Conservation (phyloP, 2,113 vertebrate genomes). For the Chaetura pelagica region DNA sequence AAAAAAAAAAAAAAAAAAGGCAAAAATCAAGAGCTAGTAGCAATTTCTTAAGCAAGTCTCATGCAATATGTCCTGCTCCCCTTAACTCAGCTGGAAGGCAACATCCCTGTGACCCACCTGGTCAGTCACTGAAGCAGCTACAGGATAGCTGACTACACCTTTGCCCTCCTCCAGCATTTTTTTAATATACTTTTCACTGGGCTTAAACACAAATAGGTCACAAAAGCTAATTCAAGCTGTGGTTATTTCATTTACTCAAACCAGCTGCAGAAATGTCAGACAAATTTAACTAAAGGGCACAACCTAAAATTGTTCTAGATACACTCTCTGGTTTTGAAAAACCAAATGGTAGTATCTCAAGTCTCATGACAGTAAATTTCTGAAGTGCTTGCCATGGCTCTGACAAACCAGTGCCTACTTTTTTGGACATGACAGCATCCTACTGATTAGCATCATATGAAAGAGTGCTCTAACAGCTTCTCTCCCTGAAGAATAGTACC, state of each 20-base stretch:
- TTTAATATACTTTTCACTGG: neutral
- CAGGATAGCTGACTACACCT: neutral
- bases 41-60: neutral
- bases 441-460: neutral
- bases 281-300: neutral
- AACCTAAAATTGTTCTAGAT: neutral
- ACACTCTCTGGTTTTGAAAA: neutral
- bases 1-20: neutral
- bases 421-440: neutral
- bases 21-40: neutral
- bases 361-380: neutral
- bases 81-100: neutral
- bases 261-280: neutral
- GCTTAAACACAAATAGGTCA: neutral
- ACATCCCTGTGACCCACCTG: neutral
- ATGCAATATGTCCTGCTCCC: neutral
- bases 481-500: neutral
- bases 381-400: neutral
- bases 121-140: neutral
- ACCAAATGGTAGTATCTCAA: neutral
- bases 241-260: neutral
- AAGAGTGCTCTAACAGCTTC: neutral
- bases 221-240: neutral
- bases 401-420: neutral
- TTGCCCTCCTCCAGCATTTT: neutral